phyloP scores from a whole-genome alignment of 2,113 vertebrate genomes.

The Meles meles region DNA sequence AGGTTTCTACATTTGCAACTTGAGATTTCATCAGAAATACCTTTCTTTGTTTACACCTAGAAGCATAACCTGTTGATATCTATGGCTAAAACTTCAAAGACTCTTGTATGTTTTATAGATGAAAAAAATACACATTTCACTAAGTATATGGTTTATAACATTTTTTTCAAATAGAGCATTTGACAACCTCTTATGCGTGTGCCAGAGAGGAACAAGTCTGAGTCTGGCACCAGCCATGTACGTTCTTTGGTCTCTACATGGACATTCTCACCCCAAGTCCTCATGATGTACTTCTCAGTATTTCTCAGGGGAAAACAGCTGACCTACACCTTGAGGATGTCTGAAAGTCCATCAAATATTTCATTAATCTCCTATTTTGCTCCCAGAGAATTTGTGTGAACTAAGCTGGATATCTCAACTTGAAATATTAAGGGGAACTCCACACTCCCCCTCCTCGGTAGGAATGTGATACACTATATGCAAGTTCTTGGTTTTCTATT shows the following conservation, averaged over 20 bases:
- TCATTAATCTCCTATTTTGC: not conserved
- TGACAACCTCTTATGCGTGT: not conserved
- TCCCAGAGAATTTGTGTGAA: not conserved
- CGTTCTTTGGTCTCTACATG: not conserved
- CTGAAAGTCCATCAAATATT: not conserved
- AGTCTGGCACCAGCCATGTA: not conserved
- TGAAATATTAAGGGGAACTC: not conserved
- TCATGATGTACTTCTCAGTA: not conserved
- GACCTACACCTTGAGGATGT: not conserved
- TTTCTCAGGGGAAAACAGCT: not conserved
- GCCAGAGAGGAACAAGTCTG: not conserved
- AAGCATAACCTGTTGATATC: not conserved
- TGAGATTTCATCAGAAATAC: not conserved
- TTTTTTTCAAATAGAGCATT: not conserved
- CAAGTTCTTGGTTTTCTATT: not conserved
- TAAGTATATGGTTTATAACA: not conserved
- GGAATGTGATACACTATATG: not conserved
- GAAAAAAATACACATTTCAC: not conserved
- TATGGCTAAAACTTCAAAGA: slow-evolving; percentile 11
- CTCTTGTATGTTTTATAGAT: not conserved
- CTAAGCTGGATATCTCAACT: not conserved
- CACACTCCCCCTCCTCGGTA: not conserved
- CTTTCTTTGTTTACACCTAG: not conserved
- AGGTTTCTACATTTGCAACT: not conserved
- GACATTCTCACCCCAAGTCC: not conserved